Conservation (phyloP, 2,888 invertebrate genomes). For the Orgyia antiqua region DNA sequence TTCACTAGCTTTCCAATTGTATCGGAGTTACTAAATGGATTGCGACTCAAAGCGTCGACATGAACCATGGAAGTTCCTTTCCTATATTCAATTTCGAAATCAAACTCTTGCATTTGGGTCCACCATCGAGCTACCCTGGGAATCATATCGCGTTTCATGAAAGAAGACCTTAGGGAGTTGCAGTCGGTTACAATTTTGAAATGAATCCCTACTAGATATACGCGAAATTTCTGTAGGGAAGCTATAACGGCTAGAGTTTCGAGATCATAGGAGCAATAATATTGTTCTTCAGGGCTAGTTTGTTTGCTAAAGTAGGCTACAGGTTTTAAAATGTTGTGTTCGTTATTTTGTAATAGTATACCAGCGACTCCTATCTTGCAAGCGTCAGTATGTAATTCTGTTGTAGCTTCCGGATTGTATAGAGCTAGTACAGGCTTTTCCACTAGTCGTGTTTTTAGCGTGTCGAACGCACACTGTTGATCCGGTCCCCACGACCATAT, state of each 20-base stretch:
- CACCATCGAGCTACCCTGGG: conserved; percentile 2
- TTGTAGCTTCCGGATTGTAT: background rate
- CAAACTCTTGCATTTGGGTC: conserved; percentile 4
- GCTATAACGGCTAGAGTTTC: conserved; percentile 1
- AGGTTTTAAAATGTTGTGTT: background rate
- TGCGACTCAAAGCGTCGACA: background rate
- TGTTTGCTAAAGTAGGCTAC: conserved; percentile 1
- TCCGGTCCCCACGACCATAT: background rate
- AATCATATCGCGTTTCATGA: background rate
- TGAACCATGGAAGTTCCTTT: conserved; percentile 2
- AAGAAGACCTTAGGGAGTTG: background rate
- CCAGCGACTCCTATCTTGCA: conserved; percentile 34
- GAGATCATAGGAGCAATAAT: conserved; percentile 1
- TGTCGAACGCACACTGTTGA: background rate
- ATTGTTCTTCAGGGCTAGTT: background rate
- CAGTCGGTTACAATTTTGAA: conserved; percentile 3
- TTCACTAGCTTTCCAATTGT: too few relatives aligned
- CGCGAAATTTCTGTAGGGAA: background rate
- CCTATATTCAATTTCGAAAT: conserved; percentile 4
- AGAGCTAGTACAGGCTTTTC: background rate
- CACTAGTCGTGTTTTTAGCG: background rate
- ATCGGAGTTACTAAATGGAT: too few relatives aligned
- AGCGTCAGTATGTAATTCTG: conserved; percentile 30
- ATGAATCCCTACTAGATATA: conserved; percentile 2
- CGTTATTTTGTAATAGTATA: conserved; percentile 2